Percentiles rank a stretch among this genome's conserved stretches.
These are phyloP conservation scores for Lathronympha strigana DNA, from an alignment of 2,888 invertebrate species.

Conservation along the genomic window DNA sequence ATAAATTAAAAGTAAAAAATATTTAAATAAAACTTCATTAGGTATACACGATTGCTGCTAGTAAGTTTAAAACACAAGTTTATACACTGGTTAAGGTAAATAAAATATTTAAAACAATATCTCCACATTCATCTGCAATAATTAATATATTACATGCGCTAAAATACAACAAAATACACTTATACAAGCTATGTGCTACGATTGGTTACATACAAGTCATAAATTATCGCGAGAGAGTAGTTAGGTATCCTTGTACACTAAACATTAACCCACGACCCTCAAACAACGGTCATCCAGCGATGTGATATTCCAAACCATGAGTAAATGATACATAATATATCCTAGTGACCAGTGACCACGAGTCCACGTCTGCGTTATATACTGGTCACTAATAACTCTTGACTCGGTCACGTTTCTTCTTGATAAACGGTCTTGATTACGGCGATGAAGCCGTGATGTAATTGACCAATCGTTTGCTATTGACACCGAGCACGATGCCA, in stretches of 20 bases:
- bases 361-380: too few relatives aligned
- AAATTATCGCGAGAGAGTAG: constrained; percentile 51
- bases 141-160: constrained; percentile 68
- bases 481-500: too few relatives aligned
- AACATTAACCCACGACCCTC: constrained; percentile 24
- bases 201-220: constrained; percentile 65
- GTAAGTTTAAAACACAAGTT: constrained; percentile 46
- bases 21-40: constrained; percentile 44
- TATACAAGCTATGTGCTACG: constrained; percentile 72
- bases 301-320: too few relatives aligned
- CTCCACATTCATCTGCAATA: constrained; percentile 59
- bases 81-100: constrained; percentile 49
- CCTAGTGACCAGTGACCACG: too few relatives aligned
- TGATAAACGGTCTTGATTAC: too few relatives aligned
- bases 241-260: constrained; percentile 43
- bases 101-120: constrained; percentile 63
- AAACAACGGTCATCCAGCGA: background rate
- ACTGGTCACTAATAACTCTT: too few relatives aligned
- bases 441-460: too few relatives aligned
- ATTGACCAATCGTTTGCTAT: too few relatives aligned
- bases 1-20: constrained; percentile 35
- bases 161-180: constrained; percentile 76
- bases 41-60: constrained; percentile 31
- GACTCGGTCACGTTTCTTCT: too few relatives aligned
- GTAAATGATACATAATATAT: too few relatives aligned